Evolutionary conservation across 2,797 vertebrate genomes (phyloP), one percentile per base, ranked within the genome.

Genomic region (Leucoraja ocellata): DNA sequence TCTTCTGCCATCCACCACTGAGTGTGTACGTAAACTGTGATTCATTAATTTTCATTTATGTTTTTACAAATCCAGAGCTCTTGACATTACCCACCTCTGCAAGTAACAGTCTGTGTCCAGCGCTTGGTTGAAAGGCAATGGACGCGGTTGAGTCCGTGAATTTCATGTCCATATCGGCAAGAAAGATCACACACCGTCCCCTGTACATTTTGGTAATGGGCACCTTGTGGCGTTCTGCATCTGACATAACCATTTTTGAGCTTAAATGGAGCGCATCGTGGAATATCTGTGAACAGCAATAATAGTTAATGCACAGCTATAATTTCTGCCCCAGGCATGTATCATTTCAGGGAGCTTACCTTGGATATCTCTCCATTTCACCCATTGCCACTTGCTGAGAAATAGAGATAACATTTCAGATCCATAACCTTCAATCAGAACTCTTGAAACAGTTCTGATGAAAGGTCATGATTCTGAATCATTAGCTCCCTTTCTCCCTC

Each of bases 251-350:
- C 98, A 0, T 99, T 97, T 94, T 99, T 99, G 94, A 99, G 96
- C 96, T 99, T 99, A 94, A 99, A 97, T 88, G 98, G 97, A 0
- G 98, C 98, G 25, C 99, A 99, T 98, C 98, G 99, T 0, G 98
- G 98, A 8, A 97, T 96, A 94, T 98, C 98, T 99, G 94, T 93
- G 95, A 95, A 83, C 93, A 93, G 94, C 68, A 93, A 94, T 39
- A 94, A 94, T 23, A 92, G 71, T 92, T 25, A 92, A 74, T 92
- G 46, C 54, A 76, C 71, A 74, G 23, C 25, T 76, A 74, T 25
- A 25, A 54, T 74, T 25, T 92, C 90, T 28, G 73, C 25, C 25
- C 36, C 73, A 36, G 18, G 46, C 46, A 71, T 14, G 39, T 73
- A 74, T 21, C 71, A 10, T 54, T 73, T 54, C 71, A 91, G 90